A percentile compares a stretch with the other conserved stretches of the same genome.
Evolutionary conservation across 2,113 vertebrate species (phyloP).

Genomic region (Melozone crissalis): DNA sequence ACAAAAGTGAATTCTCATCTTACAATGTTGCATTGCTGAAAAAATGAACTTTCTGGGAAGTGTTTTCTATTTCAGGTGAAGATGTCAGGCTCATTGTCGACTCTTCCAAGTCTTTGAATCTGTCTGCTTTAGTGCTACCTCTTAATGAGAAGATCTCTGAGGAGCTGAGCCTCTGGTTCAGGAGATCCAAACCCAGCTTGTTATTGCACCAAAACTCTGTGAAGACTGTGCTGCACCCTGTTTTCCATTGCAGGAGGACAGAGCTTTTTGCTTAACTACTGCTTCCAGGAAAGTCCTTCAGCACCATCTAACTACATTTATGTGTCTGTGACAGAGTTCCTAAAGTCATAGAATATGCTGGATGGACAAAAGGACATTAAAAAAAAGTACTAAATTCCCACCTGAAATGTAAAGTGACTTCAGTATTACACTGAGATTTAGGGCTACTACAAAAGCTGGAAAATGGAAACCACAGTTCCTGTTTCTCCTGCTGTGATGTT

Average conservation of each 20-base stretch:
- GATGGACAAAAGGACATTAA: not conserved
- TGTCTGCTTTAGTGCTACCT: not conserved
- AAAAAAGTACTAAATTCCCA: not conserved
- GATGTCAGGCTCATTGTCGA: conserved; percentile 25
- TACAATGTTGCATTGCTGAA: not conserved
- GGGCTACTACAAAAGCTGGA: not conserved
- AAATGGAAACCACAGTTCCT: not conserved
- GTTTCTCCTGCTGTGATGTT: not conserved
- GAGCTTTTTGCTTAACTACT: not conserved
- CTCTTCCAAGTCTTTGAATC: not conserved
- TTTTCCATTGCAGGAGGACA: not conserved
- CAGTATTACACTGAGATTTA: conserved; percentile 1
- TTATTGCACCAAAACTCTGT: not conserved
- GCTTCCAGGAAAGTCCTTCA: not conserved
- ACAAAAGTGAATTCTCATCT: not conserved
- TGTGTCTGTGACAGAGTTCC: not conserved
- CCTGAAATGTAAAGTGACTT: conserved; percentile 17
- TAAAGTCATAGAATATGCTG: not conserved
- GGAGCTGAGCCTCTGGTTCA: not conserved
- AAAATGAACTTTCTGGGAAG: not conserved
- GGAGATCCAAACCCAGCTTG: not conserved
- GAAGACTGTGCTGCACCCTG: not conserved
- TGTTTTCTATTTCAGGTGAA: conserved; percentile 1
- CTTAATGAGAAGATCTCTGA: not conserved
- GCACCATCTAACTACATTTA: not conserved